Evolutionary conservation across 2,888 invertebrate genomes (phyloP), one percentile per base, ranked within the genome.

Genomic region (Meloe dianella): DNA sequence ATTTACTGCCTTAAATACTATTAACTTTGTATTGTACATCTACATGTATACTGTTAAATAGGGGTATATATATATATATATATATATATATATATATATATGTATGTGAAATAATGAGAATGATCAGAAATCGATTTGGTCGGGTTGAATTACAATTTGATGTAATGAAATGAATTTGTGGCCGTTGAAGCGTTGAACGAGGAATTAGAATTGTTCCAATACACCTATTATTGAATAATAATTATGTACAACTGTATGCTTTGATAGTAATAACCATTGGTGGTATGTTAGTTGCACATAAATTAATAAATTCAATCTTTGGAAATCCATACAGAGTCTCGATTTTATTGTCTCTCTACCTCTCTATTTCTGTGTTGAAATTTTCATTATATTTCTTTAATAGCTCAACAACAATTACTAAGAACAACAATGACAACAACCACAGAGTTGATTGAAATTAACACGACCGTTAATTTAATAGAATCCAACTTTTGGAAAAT

Each of bases 91-190:
- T 17, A 17, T 41, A 5, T 41, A 41, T 41, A 4, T 17, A 17
- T 17, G 17, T 51, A 22, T 17, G 20, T 51, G 22, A 10, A 51
- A 41, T 41, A 41, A 41, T 41, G 41, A 41, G 20, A 22, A 51
- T 51, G 47, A 51, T 51, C 47, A 51, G 47, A 22, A 22, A 51
- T 51, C 47, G 73, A 74, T 75, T 72, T 72, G 72, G 71, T 72
- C 73, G 69, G 73, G 69, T 72, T 71, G 70, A 73, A 74, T 73
- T 71, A 73, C 72, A 74, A 73, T 73, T 73, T 67, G 72, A 71
- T 70, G 47, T 61, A 70, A 69, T 72, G 47, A 51, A 71, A 62
- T 69, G 65, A 68, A 71, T 71, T 72, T 73, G 70, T 66, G 68
- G 65, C 66, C 70, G 64, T 54, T 65, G 63, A 54, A 63, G 67